Base-by-base conservation (phyloP, 2,113 vertebrate species). In the Mormoops blainvillei region DNA sequence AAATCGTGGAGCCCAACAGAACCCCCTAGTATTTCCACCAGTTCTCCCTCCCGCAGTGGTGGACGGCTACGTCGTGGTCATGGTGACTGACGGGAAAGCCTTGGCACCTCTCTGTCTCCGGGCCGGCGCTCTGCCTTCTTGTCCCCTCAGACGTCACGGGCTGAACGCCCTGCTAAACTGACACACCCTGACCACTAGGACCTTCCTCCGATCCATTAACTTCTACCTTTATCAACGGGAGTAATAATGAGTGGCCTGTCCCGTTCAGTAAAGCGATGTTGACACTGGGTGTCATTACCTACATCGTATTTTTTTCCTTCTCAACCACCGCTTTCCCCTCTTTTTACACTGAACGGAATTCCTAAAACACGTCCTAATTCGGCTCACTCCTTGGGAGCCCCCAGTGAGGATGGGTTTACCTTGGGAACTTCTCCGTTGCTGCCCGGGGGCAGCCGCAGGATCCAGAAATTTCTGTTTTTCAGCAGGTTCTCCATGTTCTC, bases 401-500 rank as follows among this genome's bases (percentile, higher is more conserved):
- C 92, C 41, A 2, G 52, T 0, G n/a, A 83, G 82, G 65, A 52
- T 0, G 0, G 70, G 0, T 0, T 95, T 97, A 98, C 98, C 98
- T 98, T 98, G 92, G 98, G 98, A 14, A 98, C 78, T 63, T 98
- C 98, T 0, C 98, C 98, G 0, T 93, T 78, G 76, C 97, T 95
- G 52, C 71, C 0, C 0, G 98, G 98, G 5, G 98, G 98, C 48
- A 98, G 97, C 8, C 98, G 97, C 88, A 98, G 95, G 87, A 99
- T 98, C 98, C 98, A 99, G 95, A 98, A 99, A 7, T 99, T 99
- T 84, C 98, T 97, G 97, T 99, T 99, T 89, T 98, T 98, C 2
- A 99, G 98, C 36, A 99, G 96, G 82, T 98, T 98, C 98, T 99
- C 98, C 97, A 99, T 81, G 48, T 98, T 98, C 89, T 98, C 97